Evolutionary conservation across 2,113 vertebrate species (phyloP).

Genomic region (Microtus pennsylvanicus): DNA sequence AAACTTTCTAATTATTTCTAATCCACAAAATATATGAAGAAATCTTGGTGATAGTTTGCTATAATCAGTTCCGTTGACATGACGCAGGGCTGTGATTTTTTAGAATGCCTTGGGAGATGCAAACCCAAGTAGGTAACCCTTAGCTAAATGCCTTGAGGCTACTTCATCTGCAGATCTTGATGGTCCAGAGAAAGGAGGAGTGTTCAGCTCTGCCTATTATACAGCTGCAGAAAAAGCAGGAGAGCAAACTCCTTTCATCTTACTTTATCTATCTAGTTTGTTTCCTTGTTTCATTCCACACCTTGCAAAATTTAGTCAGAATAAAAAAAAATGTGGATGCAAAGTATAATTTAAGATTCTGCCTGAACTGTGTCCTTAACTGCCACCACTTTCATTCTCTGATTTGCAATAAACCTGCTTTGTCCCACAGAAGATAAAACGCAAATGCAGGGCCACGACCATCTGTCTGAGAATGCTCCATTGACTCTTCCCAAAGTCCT

Average conservation of each 20-base stretch:
- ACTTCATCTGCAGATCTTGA: constrained; percentile 25
- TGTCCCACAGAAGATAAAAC: neutral
- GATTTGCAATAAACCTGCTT: neutral
- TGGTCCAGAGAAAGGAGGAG: neutral
- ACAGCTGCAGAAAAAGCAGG: neutral
- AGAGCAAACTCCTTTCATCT: neutral
- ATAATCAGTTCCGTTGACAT: neutral
- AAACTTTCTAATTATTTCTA: neutral
- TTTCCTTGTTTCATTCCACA: neutral
- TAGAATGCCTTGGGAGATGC: neutral
- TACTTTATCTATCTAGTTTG: neutral
- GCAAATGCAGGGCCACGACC: neutral
- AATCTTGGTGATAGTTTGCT: neutral
- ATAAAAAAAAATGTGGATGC: neutral
- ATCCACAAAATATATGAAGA: neutral
- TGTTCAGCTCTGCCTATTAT: neutral
- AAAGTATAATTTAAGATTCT: constrained; percentile 35
- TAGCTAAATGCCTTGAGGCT: neutral
- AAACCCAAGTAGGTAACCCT: neutral
- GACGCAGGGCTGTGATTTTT: neutral
- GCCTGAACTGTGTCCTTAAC: neutral
- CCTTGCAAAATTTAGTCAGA: neutral
- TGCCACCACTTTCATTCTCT: neutral
- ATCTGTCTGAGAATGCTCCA: rapidly evolving
- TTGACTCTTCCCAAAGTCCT: neutral